These are phyloP conservation scores for Coregonus sp. DNA, from an alignment of 2,797 vertebrate species.

Conservation along the genomic window DNA sequence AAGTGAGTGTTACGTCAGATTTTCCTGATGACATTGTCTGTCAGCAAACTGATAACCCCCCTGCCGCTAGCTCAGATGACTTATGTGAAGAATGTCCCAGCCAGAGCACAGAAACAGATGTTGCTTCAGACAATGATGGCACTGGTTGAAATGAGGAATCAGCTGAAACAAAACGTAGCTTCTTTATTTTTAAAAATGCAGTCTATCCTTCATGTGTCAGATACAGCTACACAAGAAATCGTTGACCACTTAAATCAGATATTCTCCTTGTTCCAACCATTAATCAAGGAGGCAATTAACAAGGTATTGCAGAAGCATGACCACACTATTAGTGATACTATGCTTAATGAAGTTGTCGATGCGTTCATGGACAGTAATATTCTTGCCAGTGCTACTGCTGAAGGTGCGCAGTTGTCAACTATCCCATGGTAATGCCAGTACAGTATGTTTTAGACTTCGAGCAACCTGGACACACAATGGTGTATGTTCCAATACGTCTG, in stretches of 20 bases:
- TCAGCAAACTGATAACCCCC: too few relatives aligned
- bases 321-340: conserved; percentile 25
- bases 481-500: conserved; percentile 40
- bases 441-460: conserved; percentile 24
- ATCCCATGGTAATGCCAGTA: conserved; percentile 30
- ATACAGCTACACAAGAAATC: neutral
- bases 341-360: conserved; percentile 21
- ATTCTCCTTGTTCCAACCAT: conserved; percentile 38
- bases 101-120: too few relatives aligned
- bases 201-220: too few relatives aligned
- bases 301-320: conserved; percentile 31
- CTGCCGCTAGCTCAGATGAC: too few relatives aligned
- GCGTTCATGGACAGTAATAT: conserved; percentile 44
- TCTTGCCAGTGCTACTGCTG: conserved; percentile 18
- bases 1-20: too few relatives aligned
- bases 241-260: conserved; percentile 24
- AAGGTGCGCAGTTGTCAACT: conserved; percentile 36
- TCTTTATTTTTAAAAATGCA: too few relatives aligned
- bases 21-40: too few relatives aligned
- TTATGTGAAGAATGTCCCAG: too few relatives aligned
- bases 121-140: too few relatives aligned
- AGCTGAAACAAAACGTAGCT: too few relatives aligned
- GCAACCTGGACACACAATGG: conserved; percentile 19
- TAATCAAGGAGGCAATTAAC: conserved; percentile 38
- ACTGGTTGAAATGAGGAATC: too few relatives aligned